Evolutionary conservation across 2,797 vertebrate species (phyloP).

Genomic region (Ptychobarbus kaznakovi): DNA sequence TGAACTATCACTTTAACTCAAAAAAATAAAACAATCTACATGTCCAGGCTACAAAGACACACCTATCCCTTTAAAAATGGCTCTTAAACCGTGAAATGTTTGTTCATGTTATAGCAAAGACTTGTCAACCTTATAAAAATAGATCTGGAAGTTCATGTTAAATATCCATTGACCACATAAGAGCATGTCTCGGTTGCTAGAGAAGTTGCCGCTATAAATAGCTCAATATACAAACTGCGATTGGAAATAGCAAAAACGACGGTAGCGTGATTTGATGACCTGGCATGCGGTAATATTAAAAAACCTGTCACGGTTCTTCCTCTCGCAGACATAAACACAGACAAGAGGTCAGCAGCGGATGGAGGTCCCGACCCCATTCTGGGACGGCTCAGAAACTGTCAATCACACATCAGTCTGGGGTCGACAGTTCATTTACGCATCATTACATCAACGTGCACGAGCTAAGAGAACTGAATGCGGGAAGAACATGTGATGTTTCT

Average conservation of each 20-base stretch:
- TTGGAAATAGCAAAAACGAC: conserved; percentile 41
- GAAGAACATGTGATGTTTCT: background rate
- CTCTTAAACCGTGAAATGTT: conserved; percentile 38
- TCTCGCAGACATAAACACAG: conserved; percentile 19
- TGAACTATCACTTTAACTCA: conserved; percentile 8
- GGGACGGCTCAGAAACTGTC: conserved; percentile 28
- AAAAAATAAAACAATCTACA: background rate
- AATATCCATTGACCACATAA: conserved; percentile 44
- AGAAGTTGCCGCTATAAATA: conserved; percentile 43
- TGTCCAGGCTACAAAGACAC: conserved; percentile 12
- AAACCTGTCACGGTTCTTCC: conserved; percentile 21
- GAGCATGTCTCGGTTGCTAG: conserved; percentile 29
- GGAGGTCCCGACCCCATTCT: conserved; percentile 6
- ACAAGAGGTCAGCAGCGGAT: conserved; percentile 22
- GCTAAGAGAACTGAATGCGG: background rate
- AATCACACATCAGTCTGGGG: conserved; percentile 22
- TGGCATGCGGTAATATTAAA: conserved; percentile 38
- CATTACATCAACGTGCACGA: conserved; percentile 13
- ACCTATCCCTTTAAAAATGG: conserved; percentile 35
- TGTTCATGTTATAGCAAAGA: conserved; percentile 33
- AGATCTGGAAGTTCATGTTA: conserved; percentile 55
- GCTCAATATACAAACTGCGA: conserved; percentile 47
- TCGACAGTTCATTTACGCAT: conserved; percentile 28
- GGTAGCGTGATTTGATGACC: conserved; percentile 10
- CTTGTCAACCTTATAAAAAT: conserved; percentile 60